Base-by-base conservation (phyloP, 1,140 invertebrate species). In the Mycetomoellerius zeteki region DNA sequence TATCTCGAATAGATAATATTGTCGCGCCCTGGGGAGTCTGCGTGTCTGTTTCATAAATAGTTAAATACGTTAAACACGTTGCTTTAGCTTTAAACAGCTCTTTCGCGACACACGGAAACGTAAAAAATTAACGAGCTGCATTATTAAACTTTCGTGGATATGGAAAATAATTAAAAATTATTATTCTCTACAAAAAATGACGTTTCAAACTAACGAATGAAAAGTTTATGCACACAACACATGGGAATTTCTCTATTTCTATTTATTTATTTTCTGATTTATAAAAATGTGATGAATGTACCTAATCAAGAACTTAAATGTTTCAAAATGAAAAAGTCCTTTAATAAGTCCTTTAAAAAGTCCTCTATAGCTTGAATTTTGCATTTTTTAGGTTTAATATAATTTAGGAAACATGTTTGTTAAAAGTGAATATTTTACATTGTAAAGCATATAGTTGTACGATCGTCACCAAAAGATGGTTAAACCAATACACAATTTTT, bases 1-100 rank as follows among this genome's bases (percentile, higher is more conserved):
- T 75, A 56, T 62, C 8, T 27, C 43, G 69, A 84, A 75, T 33
- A 73, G 54, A 75, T 60, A 60, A 84, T 84, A 72, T 72, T 56
- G 80, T 73, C 54, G 69, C n/a, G n/a, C 37, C 30, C 52, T 47
- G 54, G 21, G 27, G 30, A 47, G 33, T 27, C 14, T n/a, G 24
- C 47, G 24, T 21, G 24, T 5, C 0, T 14, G 37, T 84, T 84
- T 75, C 30, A 43, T 73, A 82, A 82, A 72, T 73, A 47, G 37
- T 73, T 47, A 62, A 60, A 60, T 84, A 30, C 14, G 72, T 81
- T 56, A 81, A 37, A 52, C 16, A 56, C 19, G 33, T 27, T 21
- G 37, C 24, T 65, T 30, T 27, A 56, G 50, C 5, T 37, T 60
- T 72, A 52, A 81, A 71, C 21, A 43, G 30, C 21, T 21, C 21